Evolutionary conservation across 2,797 vertebrate species (phyloP), one percentile per base, ranked within the genome.

Genomic region (Sphenodon punctatus): DNA sequence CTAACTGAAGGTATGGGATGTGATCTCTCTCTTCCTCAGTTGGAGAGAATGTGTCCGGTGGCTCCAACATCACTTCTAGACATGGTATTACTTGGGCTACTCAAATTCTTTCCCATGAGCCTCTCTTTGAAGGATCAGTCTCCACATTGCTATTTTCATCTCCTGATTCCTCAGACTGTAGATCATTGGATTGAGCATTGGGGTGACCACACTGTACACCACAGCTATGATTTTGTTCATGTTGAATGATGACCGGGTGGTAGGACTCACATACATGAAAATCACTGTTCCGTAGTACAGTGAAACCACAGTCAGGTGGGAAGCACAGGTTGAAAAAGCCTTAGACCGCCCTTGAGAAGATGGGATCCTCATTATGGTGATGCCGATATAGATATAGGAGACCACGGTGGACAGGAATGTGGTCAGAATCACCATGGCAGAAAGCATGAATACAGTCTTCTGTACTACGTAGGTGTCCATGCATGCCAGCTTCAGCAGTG

Each of bases 181-280:
- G 67, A 91, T 93, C 48, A 87, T 90, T 36, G 92, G 90, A 46
- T 90, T 93, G 73, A 92, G 39, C 39, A 89, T 89, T 4, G 86
- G 89, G 2, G 88, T 93, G 72, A 92, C 23, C 34, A 93, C 88
- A 0, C 80, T 83, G 51, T 90, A 89, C 41, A 85, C 82, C 16
- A 92, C 61, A 48, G 84, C 80, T 59, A 88, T 69, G 36, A 73
- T 69, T 87, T 89, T 87, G 51, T 80, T 84, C 30, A 84, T 48
- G 19, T 87, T 34, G 43, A 76, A 59, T 53, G 51, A 80, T 27
- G 55, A 79, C 19, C 17, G 25, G 25, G 72, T 27, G 4, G 48
- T 64, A 36, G 81, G 85, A 48, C 61, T 73, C 22, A 87, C 81
- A 69, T 87, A 87, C 81, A 87, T 87, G 48, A 69, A 87, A 46